Evolutionary conservation across 2,797 vertebrate genomes (phyloP), one percentile per base, ranked within the genome.

Genomic region (Momotus momota): DNA sequence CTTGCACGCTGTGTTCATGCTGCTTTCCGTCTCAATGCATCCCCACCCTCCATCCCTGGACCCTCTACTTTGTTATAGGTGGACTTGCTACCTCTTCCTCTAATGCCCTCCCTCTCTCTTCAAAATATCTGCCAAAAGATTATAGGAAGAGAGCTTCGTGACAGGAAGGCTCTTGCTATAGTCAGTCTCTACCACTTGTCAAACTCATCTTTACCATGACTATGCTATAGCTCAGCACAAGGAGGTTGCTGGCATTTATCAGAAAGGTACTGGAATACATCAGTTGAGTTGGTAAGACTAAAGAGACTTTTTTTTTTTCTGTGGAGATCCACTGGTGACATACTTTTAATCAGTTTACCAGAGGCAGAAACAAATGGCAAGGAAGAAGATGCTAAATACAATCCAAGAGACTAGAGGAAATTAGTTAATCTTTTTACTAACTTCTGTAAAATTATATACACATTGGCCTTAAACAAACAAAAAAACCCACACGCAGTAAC

Each of bases 351-450:
- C 57, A 79, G 33, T 84, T 81, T 81, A 85, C 31, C 12, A 73
- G 67, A 70, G 26, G 58, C 51, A 73, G 70, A 93, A 94, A 89
- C 62, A 93, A 91, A 87, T 46, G 86, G 69, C 72, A 93, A 93
- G 83, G 81, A 88, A 52, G 46, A 90, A 87, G 49, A 74, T 48
- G 58, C 21, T 54, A 87, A 82, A 10, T 54, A 51, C 51, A 77
- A 87, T 77, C 75, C 78, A 89, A 94, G 14, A 86, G 55, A 88
- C 58, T 21, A 45, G 38, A 88, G 72, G 57, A 95, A 94, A 84
- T 87, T 10, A 85, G 51, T 79, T 62, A 54, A 4, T 81, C 40
- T 75, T 77, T 62, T 13, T 57, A 62, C 21, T 70, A 67, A 57
- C 54, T 82, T 86, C 72, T 72, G 58, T 69, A 79, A 82, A 40